Evolutionary conservation across 2,113 vertebrate genomes (phyloP).

Genomic region (Odontesthes bonariensis): DNA sequence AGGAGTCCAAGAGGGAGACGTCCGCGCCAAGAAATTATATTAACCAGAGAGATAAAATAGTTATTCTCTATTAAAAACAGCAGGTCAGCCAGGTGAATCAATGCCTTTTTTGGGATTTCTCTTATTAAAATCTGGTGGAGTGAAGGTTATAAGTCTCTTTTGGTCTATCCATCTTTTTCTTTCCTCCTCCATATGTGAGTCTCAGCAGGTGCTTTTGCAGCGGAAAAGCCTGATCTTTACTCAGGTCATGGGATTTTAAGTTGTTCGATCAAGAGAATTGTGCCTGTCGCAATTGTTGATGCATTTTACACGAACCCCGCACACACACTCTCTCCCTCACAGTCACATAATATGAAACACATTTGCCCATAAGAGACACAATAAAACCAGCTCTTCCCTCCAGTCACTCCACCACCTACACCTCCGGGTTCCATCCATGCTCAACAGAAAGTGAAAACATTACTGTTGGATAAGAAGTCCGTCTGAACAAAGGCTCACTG

Average conservation of each 20-base stretch:
- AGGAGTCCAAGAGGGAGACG: conserved; percentile 60
- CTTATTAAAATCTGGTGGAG: conserved; percentile 68
- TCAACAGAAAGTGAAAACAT: conserved; percentile 50
- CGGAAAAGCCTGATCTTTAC: conserved; percentile 28
- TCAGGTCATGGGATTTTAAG: conserved; percentile 61
- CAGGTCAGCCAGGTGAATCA: conserved; percentile 63
- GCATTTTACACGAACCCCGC: conserved; percentile 44
- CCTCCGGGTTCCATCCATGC: conserved; percentile 16
- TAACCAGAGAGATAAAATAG: conserved; percentile 75
- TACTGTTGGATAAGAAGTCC: conserved; percentile 51
- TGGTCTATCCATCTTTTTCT: conserved; percentile 56
- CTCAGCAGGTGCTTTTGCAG: conserved; percentile 63
- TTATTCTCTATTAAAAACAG: conserved; percentile 72
- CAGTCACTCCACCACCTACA: conserved; percentile 47
- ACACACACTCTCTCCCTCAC: conserved; percentile 1
- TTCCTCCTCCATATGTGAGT: conserved; percentile 60
- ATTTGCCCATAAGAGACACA: conserved; percentile 61
- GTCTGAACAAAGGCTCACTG: conserved; percentile 68
- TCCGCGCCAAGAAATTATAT: conserved; percentile 65
- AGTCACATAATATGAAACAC: conserved; percentile 72
- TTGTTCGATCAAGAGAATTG: conserved; percentile 41
- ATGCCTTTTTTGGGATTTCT: conserved; percentile 57
- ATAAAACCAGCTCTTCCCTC: conserved; percentile 40
- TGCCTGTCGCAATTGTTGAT: conserved; percentile 42
- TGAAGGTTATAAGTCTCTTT: conserved; percentile 63